Evolutionary conservation across 2,113 vertebrate species (phyloP), one percentile per base, ranked within the genome.

Genomic region (Malaclemys terrapin): DNA sequence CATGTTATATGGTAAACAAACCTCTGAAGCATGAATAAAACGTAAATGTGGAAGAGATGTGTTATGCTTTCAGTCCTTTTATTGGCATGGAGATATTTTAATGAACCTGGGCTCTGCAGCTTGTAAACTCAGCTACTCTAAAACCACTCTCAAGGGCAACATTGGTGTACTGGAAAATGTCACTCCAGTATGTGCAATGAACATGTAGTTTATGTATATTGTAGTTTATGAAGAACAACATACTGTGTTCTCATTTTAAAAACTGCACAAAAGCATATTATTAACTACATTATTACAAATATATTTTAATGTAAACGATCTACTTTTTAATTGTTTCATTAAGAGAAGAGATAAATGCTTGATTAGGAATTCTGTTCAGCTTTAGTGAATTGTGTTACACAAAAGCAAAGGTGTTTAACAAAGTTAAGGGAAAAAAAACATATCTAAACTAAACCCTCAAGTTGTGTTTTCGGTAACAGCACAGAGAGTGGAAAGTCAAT

Each of bases 31-130:
- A 94, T 49, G 14, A 93, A 91, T 16, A 47, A 1, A 91, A 96
- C 76, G 91, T 94, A 94, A 93, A 89, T 5, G 10, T 80, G 8
- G 76, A 96, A 96, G 75, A 84, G 14, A 35, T 82, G 3, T 88
- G 5, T 56, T 91, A 6, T 75, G 17, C 25, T 96, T 62, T 84
- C 59, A 62, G 91, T 62, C 50, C 84, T 95, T 93, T 93, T 92
- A 98, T 85, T 90, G 85, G 38, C 80, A 79, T 72, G 85, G 65
- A 89, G 81, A 38, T 84, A 93, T 95, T 95, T 97, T 97, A 97
- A 95, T 87, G 50, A 80, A 42, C 19, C 42, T 91, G 22, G 85
- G 6, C 12, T 91, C 75, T 93, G 25, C 4, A 80, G 54, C 24
- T 69, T 95, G 80, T 82, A 88, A 94, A 79, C 8, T 86, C 49